phyloP scores from a whole-genome alignment of 2,888 invertebrate genomes.

The Heliconius hortense region DNA sequence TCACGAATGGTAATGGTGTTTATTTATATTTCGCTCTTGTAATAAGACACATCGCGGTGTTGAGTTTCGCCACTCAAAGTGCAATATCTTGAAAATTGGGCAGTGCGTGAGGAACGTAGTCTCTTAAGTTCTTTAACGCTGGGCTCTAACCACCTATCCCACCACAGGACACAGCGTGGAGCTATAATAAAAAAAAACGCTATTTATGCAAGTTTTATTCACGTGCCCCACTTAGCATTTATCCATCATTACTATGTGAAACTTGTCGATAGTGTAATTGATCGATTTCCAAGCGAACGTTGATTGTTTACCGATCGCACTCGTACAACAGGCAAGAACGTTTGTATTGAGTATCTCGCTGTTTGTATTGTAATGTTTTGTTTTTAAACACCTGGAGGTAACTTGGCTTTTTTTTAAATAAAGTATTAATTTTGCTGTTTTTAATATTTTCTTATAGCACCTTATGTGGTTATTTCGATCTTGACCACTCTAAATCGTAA shows the following conservation, averaged over 20 bases:
- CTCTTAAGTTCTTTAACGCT: background rate
- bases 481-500: no score
- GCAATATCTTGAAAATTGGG: background rate
- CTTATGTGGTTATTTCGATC: no score
- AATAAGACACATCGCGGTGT: background rate
- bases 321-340: slow-evolving; percentile 24
- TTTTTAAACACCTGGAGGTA: slow-evolving; percentile 2
- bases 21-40: background rate
- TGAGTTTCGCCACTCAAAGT: no score
- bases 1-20: background rate
- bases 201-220: slow-evolving; percentile 16
- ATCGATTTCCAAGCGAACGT: slow-evolving; percentile 39
- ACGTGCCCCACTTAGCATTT: slow-evolving; percentile 27
- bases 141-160: background rate
- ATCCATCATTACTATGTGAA: slow-evolving; percentile 41
- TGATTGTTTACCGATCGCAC: slow-evolving; percentile 39
- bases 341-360: slow-evolving; percentile 29
- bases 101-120: background rate
- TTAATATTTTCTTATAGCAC: no score
- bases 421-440: background rate
- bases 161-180: background rate
- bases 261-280: slow-evolving; percentile 39
- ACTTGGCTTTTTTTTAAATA: background rate
- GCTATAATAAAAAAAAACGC: background rate
- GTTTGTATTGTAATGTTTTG: background rate